A percentile compares a stretch with the other conserved stretches of the same genome.
Conservation (phyloP, 2,113 vertebrate species). For the Ancistrus triradiatus region DNA sequence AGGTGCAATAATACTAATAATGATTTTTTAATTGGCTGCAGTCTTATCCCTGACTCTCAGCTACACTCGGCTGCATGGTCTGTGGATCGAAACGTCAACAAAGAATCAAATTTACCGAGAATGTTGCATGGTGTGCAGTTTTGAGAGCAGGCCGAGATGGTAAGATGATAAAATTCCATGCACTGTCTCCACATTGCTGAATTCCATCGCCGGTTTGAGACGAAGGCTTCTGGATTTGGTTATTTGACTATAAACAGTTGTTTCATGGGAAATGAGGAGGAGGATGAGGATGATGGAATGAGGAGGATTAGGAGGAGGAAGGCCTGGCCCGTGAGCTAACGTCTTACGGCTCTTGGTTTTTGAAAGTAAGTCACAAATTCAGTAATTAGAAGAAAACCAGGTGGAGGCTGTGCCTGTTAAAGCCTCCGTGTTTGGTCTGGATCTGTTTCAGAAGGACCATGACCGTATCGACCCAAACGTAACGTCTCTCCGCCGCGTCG, state of each 20-base stretch:
- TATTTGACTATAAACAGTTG: conserved; percentile 18
- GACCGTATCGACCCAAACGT: conserved; percentile 42
- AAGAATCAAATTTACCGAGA: too few relatives aligned
- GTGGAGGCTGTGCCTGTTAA: conserved; percentile 42
- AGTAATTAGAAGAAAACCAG: conserved; percentile 41
- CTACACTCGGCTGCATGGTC: too few relatives aligned
- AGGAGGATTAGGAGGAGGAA: background rate
- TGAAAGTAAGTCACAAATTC: conserved; percentile 31
- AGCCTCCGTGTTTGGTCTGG: conserved; percentile 51
- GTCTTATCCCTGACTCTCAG: too few relatives aligned
- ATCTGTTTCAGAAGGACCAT: conserved; percentile 44
- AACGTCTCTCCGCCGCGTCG: conserved; percentile 55
- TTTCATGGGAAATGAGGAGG: background rate
- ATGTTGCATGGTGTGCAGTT: too few relatives aligned
- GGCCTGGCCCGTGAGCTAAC: background rate
- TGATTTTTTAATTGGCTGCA: too few relatives aligned
- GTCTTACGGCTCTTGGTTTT: conserved; percentile 14
- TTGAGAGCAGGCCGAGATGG: too few relatives aligned
- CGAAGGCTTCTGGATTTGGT: conserved; percentile 3
- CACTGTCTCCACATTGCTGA: too few relatives aligned
- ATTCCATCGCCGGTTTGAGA: conserved; percentile 1
- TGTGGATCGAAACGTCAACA: too few relatives aligned
- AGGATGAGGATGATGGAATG: background rate
- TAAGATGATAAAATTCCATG: too few relatives aligned
- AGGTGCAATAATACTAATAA: too few relatives aligned